A percentile compares a stretch with the other conserved stretches of the same genome.
These are phyloP conservation scores for Eilema sororculum DNA, from an alignment of 2,888 invertebrate genomes.

Conservation along the genomic window DNA sequence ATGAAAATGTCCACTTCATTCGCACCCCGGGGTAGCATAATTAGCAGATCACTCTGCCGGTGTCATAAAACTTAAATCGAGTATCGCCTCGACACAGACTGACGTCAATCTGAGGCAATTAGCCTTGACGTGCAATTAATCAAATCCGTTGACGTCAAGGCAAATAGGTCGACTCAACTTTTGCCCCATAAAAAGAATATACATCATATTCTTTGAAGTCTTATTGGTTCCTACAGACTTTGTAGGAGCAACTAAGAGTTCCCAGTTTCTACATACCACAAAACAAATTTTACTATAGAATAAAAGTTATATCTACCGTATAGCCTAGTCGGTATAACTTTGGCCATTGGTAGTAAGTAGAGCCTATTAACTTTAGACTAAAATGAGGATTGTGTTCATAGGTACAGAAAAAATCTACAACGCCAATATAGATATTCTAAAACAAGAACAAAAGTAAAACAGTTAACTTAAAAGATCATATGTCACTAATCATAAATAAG, in stretches of 20 bases:
- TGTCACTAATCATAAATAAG: too few species aligned
- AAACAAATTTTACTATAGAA: neutral
- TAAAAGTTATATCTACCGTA: too few species aligned
- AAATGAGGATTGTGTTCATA: too few species aligned
- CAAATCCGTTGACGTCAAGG: neutral
- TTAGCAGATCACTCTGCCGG: neutral
- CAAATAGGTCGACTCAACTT: neutral
- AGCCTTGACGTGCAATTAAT: slow-evolving; percentile 8
- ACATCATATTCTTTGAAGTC: neutral
- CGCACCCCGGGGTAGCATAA: neutral
- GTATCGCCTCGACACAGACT: neutral
- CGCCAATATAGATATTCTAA: too few species aligned
- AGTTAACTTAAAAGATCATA: too few species aligned
- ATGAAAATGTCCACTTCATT: neutral
- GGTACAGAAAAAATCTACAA: too few species aligned
- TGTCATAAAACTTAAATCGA: neutral
- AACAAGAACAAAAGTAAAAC: neutral
- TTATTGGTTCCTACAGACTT: too few species aligned
- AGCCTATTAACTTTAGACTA: too few species aligned
- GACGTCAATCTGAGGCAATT: neutral
- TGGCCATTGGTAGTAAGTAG: neutral
- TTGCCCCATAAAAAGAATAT: neutral
- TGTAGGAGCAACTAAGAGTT: too few species aligned
- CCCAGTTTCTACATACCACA: neutral
- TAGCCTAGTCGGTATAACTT: too few species aligned